phyloP scores from a whole-genome alignment of 2,797 vertebrate genomes.

The Sphaeramia orbicularis region DNA sequence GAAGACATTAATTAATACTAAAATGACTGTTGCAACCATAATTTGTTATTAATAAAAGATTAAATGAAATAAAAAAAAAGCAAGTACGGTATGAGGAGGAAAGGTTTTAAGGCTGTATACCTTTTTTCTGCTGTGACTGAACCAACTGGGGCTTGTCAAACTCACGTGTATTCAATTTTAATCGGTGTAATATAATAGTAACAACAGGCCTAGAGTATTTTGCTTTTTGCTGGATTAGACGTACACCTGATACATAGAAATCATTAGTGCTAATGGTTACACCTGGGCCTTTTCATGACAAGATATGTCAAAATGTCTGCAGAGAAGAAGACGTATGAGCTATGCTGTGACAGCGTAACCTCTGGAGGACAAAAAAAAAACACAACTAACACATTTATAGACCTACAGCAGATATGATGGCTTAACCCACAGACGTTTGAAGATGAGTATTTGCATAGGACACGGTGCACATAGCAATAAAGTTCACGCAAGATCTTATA shows the following conservation, averaged over 20 bases:
- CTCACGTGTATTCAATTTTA: conserved; percentile 1
- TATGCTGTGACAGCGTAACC: not conserved
- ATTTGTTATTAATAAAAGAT: not conserved
- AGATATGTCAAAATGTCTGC: not conserved
- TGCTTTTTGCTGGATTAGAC: not conserved
- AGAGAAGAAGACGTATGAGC: not conserved
- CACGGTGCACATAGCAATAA: too few species aligned
- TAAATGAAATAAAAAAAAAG: not conserved
- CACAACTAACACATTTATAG: too few species aligned
- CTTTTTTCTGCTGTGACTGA: not conserved
- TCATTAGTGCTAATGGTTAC: conserved; percentile 1
- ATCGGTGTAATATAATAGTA: conserved; percentile 1
- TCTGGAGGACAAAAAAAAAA: too few species aligned
- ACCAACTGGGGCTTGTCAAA: not conserved
- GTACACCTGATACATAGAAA: not conserved
- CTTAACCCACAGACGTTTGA: too few species aligned
- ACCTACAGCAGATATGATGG: too few species aligned
- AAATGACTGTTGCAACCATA: not conserved
- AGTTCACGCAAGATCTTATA: too few species aligned
- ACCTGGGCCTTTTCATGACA: not conserved
- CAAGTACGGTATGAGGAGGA: not conserved
- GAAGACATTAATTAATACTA: conserved; percentile 7
- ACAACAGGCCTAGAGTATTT: not conserved
- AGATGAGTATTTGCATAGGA: too few species aligned
- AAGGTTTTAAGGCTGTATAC: not conserved